Evolutionary conservation across 2,888 invertebrate genomes (phyloP), one percentile per base, ranked within the genome.

Genomic region (Eupithecia tripunctaria): DNA sequence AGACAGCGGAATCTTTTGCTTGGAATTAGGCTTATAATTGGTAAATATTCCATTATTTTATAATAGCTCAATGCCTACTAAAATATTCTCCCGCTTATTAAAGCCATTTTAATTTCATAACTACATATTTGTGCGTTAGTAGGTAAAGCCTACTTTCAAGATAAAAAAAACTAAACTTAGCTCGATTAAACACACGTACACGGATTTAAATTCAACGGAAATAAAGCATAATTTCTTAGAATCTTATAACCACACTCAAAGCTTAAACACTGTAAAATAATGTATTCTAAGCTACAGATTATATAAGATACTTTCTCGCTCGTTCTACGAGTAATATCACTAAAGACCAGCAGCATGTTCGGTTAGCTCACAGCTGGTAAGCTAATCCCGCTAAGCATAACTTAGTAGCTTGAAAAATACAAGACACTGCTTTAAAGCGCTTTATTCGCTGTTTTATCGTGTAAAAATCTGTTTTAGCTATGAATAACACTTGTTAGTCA

Each of bases 321-420:
- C n/a, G 47, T 65, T 65, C 68, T 36, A n/a, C n/a, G n/a, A n/a
- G n/a, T n/a, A 67, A 62, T 69, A 32, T 32, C 32, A 27, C 64
- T 56, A 29, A 51, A 38, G 56, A 64, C 69, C 25, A 67, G 63
- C 64, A 67, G 65, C 70, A 60, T 70, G 70, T 27, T 38, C 21
- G 67, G 69, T 66, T 62, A 63, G 47, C 18, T 51, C 64, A 70
- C 56, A 56, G 70, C 70, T 74, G 70, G 68, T 60, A 60, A 68
- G 67, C 32, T 69, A 68, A 68, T 71, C 71, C 65, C 14, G 60
- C 65, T 74, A 51, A 73, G 70, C 66, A 67, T 73, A 73, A 63
- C 62, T 41, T 62, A 71, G 70, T 74, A 66, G 68, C 62, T 62
- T 74, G 60, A 74, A 71, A 71, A 68, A 74, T 68, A 69, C 32